Evolutionary conservation across 2,888 invertebrate species (phyloP), one percentile per base, ranked within the genome.

Genomic region (Suillia variegata): DNA sequence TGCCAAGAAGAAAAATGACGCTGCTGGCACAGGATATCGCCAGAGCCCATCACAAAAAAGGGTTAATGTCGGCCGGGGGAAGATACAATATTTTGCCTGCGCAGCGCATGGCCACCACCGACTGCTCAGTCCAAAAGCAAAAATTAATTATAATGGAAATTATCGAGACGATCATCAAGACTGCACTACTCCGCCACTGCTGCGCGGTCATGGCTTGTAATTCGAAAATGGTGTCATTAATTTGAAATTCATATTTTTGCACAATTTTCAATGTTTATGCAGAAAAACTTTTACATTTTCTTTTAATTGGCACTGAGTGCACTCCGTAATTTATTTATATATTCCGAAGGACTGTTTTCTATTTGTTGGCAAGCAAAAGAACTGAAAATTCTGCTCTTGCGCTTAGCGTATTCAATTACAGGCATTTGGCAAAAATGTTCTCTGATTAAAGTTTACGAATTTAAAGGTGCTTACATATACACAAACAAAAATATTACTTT

Each of bases 201-300:
- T 72, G 73, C 66, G 65, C 66, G 67, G 72, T 72, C 74, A 72
- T 70, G 72, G 74, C 72, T 72, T 69, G 74, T 74, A 74, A 72
- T 74, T 66, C 71, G 71, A 72, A 72, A 74, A 72, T 72, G 68
- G 74, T 71, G 70, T 72, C 69, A 72, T 72, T 72, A 72, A 72
- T 72, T 63, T 65, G 62, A 13, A 10, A 13, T 38, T 38, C 15
- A n/a, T 38, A 5, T n/a, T n/a, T 38, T 38, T 10, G 10, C 38
- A 38, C 38, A 10, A 38, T 38, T 38, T 38, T 13, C 6, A 10
- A 38, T 10, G n/a, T 38, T 38, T 38, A 10, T 13, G 38, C 15
- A 13, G 38, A 38, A 5, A 38, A 38, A n/a, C n/a, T n/a, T 38
- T 10, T 38, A n/a, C 38, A 38, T 26, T 26, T 26, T 5, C 26